A percentile compares a stretch with the other conserved stretches of the same genome.
Evolutionary conservation across 2,113 vertebrate genomes (phyloP).

Genomic region (Phrynosoma blainvillii): DNA sequence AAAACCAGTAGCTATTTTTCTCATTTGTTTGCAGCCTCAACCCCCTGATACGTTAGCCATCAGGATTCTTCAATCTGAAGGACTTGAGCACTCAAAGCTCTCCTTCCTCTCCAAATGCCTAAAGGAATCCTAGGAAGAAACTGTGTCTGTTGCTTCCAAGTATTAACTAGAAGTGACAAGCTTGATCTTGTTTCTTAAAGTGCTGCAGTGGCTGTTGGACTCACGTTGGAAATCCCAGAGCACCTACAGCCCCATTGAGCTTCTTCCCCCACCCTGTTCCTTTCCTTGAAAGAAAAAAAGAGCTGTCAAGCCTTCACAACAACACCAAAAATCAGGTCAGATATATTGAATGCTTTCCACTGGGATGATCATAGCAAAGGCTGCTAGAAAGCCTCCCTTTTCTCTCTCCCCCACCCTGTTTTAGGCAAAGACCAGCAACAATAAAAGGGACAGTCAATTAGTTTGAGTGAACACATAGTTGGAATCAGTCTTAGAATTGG

Average conservation of each 20-base stretch:
- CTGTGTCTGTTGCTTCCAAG: slow-evolving; percentile 10
- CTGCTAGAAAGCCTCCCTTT: neutral
- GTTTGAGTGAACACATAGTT: no score
- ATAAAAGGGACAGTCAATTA: neutral
- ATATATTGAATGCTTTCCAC: neutral
- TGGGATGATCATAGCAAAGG: neutral
- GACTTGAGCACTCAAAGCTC: slow-evolving; percentile 15
- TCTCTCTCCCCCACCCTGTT: neutral
- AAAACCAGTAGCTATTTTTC: slow-evolving; percentile 18
- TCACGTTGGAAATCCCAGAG: neutral
- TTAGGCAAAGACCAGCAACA: neutral
- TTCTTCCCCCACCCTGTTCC: neutral
- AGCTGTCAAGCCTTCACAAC: neutral
- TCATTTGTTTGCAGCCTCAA: slow-evolving; percentile 15
- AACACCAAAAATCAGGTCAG: slow-evolving; percentile 5
- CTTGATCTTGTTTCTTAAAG: slow-evolving; percentile 2
- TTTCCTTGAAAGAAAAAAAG: no score
- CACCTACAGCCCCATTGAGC: neutral
- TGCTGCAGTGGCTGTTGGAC: neutral
- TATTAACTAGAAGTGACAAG: neutral
- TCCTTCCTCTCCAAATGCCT: neutral
- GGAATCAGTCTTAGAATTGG: no score
- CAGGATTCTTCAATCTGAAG: slow-evolving; percentile 9
- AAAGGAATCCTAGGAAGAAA: slow-evolving; percentile 15
- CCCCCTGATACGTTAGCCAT: neutral